Percentiles rank a stretch among this genome's conserved stretches.
Evolutionary conservation across 2,888 invertebrate genomes (phyloP).

Genomic region (Yponomeuta malinellus): DNA sequence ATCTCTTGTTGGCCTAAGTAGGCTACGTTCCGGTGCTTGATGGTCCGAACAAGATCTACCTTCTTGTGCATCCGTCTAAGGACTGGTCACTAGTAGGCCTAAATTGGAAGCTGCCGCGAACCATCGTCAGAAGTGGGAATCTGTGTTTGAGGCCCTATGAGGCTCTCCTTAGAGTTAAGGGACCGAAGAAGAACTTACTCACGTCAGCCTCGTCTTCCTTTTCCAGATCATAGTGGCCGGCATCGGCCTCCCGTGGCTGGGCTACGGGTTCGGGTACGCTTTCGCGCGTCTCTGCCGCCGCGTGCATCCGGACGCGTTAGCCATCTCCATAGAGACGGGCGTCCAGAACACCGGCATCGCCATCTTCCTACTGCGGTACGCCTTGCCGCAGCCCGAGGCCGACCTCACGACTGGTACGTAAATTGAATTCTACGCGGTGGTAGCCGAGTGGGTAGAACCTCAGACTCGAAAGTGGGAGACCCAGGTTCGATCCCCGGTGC

Average conservation of each 20-base stretch:
- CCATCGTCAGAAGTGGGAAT: too few species aligned
- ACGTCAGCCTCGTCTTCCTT: neutral
- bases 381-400: constrained; percentile 88
- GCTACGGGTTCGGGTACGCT: constrained; percentile 82
- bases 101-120: too few species aligned
- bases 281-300: constrained; percentile 78
- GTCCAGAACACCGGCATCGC: constrained; percentile 96
- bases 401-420: constrained; percentile 88
- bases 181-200: neutral
- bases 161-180: too few species aligned
- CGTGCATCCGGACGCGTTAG: constrained; percentile 81
- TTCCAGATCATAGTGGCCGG: constrained; percentile 86
- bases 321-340: constrained; percentile 94
- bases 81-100: neutral
- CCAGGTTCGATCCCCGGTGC: too few species aligned
- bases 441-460: too few species aligned
- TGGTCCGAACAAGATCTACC: too few species aligned
- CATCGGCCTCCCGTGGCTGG: constrained; percentile 87
- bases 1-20: too few species aligned
- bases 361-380: constrained; percentile 89
- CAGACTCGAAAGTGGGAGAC: too few species aligned
- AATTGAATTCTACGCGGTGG: too few species aligned
- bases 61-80: too few species aligned
- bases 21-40: too few species aligned
- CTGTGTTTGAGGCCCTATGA: too few species aligned